These are phyloP conservation scores for Siniperca obscura DNA, from an alignment of 2,797 vertebrate species.

Conservation along the genomic window DNA sequence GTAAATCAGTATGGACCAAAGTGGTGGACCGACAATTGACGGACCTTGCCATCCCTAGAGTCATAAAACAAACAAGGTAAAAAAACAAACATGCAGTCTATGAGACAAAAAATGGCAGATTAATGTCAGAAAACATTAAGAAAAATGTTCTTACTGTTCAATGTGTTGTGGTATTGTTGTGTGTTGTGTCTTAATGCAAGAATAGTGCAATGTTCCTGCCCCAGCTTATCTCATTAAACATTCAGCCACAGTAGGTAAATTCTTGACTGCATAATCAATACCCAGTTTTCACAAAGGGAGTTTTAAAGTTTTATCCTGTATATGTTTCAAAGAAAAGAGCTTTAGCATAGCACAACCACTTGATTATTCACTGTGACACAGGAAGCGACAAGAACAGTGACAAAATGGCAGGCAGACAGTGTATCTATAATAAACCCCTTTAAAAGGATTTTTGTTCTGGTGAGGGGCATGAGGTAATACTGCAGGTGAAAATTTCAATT, in stretches of 20 bases:
- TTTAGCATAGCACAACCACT: conserved; percentile 10
- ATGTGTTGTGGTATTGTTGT: neutral
- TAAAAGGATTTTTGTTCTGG: conserved; percentile 19
- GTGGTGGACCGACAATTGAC: too few relatives aligned
- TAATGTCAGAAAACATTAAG: neutral
- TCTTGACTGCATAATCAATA: conserved; percentile 22
- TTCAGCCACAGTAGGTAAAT: conserved; percentile 18
- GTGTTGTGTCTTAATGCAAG: neutral
- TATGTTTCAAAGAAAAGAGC: conserved; percentile 7
- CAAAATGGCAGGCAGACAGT: conserved; percentile 47
- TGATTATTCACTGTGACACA: conserved; percentile 34
- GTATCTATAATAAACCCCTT: conserved; percentile 33
- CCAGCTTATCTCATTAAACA: conserved; percentile 11
- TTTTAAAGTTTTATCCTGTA: conserved; percentile 9
- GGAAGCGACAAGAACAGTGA: conserved; percentile 38
- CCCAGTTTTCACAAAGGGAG: conserved; percentile 7
- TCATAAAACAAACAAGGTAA: neutral
- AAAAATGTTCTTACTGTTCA: neutral
- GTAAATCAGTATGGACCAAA: neutral
- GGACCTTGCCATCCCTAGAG: neutral
- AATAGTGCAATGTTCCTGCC: neutral
- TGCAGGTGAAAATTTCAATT: conserved; percentile 34
- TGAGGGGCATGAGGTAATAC: conserved; percentile 34
- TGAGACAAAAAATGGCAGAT: neutral
- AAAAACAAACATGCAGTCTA: neutral